Evolutionary conservation across 2,888 invertebrate species (phyloP), one percentile per base, ranked within the genome.

Genomic region (Tinea trinotella): DNA sequence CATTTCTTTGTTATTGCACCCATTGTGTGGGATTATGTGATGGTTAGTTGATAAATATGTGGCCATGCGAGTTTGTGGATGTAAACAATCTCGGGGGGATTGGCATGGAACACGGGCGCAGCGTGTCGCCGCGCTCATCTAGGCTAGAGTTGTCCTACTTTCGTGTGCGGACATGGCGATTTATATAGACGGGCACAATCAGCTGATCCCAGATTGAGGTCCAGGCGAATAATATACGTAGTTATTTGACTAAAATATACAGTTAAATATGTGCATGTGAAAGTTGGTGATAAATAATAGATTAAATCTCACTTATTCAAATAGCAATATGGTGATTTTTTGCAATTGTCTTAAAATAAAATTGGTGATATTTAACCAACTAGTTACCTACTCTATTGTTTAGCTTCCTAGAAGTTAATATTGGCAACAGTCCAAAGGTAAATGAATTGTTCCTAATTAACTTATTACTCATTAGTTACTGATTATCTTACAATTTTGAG

Each of bases 101-200:
- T 46, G 46, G 17, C 18, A 46, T 17, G 17, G 19, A 62, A 61
- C 62, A 64, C 64, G 61, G 62, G 63, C 64, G 67, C 67, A 67
- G 73, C 74, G 71, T 67, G 59, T 59, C 68, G 73, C 70, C 70
- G 64, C 67, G 67, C 68, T 69, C 70, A 69, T 74, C 71, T 75
- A 74, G 74, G 50, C 50, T 50, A 22, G 22, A 74, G 78, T 76
- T 84, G 84, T 66, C 85, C 85, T 84, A 85, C 82, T 84, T 85
- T 78, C 71, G 71, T 66, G 68, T 69, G 71, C 74, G 76, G 72
- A 76, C 75, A 67, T 70, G 66, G 65, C 74, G 79, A 80, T 84
- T 78, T 81, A 83, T 82, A 78, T 84, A 83, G 83, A 74, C 72
- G 74, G 74, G 70, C 68, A 67, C 70, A 72, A 84, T 81, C 85